These are phyloP conservation scores for Sceloporus tristichus DNA, from an alignment of 2,113 vertebrate species.

Conservation along the genomic window DNA sequence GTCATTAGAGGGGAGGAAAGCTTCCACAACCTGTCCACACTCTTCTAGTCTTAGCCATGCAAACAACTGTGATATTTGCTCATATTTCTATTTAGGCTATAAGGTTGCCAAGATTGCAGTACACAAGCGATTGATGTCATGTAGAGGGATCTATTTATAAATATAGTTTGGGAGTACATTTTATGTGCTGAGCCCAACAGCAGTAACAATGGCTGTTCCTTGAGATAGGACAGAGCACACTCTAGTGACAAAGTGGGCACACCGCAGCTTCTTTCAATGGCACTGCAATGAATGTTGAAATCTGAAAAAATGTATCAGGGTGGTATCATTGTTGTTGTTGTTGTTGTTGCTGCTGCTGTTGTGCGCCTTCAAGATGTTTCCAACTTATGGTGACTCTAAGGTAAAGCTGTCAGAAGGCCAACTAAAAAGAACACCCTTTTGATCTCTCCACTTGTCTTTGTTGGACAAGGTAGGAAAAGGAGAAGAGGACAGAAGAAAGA, in stretches of 20 bases:
- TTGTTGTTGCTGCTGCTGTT: too few relatives aligned
- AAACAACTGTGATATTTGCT: conserved; percentile 5
- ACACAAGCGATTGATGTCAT: not conserved
- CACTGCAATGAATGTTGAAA: not conserved
- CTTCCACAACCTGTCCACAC: not conserved
- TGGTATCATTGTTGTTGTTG: too few relatives aligned
- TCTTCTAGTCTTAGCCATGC: not conserved
- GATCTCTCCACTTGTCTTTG: too few relatives aligned
- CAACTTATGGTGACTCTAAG: too few relatives aligned
- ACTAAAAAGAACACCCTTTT: too few relatives aligned
- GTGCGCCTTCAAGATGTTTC: too few relatives aligned
- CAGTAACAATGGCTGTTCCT: not conserved
- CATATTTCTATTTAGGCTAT: conserved; percentile 21
- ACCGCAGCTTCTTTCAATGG: not conserved
- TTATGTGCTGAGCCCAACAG: not conserved
- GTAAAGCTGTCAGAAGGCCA: too few relatives aligned
- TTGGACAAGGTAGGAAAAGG: too few relatives aligned
- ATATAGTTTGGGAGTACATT: not conserved
- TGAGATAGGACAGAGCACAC: conserved; percentile 57
- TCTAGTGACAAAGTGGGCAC: conserved; percentile 54
- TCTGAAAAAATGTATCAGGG: too few relatives aligned
- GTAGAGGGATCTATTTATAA: conserved; percentile 29
- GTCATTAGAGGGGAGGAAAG: not conserved
- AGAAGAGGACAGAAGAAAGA: too few relatives aligned
- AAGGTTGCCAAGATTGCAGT: conserved; percentile 23